These are phyloP conservation scores for Chymomyza fuscimana DNA, from an alignment of 2,888 invertebrate genomes.

Conservation along the genomic window DNA sequence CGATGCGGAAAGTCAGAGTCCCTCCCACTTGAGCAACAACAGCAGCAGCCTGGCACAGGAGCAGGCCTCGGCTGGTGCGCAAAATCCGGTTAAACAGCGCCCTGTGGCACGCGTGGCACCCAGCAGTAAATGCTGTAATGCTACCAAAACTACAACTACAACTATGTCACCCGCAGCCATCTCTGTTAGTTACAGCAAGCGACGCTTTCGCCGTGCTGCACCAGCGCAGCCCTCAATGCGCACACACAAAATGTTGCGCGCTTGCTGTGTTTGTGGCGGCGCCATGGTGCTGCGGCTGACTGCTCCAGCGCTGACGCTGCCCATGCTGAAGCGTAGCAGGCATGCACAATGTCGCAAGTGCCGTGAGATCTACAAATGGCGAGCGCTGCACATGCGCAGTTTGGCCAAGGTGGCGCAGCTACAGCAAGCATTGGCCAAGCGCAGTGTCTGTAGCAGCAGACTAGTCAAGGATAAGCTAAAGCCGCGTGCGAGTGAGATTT, in stretches of 20 bases:
- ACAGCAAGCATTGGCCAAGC: conserved; percentile 31
- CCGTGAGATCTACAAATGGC: conserved; percentile 59
- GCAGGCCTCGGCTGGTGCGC: conserved; percentile 26
- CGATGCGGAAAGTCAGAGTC: conserved; percentile 76
- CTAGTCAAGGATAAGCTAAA: conserved; percentile 40
- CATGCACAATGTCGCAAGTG: conserved; percentile 64
- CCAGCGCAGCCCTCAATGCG: not conserved
- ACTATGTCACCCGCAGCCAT: not conserved
- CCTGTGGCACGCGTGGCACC: conserved; percentile 61
- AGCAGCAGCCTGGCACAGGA: conserved; percentile 56
- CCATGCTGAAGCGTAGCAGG: conserved; percentile 26
- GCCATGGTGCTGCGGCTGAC: conserved; percentile 50
- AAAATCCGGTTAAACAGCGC: conserved; percentile 33
- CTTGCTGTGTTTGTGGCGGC: conserved; percentile 63
- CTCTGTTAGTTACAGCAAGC: not conserved
- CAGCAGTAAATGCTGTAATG: not conserved
- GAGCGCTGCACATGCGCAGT: conserved; percentile 55
- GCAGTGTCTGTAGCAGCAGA: conserved; percentile 17
- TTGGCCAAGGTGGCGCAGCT: conserved; percentile 43
- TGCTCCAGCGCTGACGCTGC: conserved; percentile 18
- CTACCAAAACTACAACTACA: not conserved
- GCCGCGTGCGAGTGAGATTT: not conserved
- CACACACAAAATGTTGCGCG: conserved; percentile 42
- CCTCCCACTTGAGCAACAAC: conserved; percentile 74
- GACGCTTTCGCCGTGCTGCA: conserved; percentile 1